Base-by-base conservation (phyloP, 2,113 vertebrate species). In the Brachypodius melanocephalos region DNA sequence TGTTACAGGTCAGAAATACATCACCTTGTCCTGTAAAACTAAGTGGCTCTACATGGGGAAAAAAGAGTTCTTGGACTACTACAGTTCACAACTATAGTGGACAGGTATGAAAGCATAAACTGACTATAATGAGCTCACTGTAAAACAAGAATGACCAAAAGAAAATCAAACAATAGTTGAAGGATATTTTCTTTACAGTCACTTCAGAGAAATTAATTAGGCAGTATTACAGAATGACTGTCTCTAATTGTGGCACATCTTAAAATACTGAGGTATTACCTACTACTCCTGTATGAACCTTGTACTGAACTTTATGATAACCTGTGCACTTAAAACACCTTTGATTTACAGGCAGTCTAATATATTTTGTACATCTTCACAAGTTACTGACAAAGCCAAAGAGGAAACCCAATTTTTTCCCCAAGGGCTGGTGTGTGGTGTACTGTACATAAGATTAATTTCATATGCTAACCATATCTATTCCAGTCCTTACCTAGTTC, bases 1-100 rank as follows among this genome's bases (percentile, higher is more conserved):
- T 84, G 88, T 96, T 96, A 94, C 75, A 62, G 92, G 93, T 96
- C 94, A 93, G 72, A 96, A 95, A 96, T 55, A 4, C 14, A 79
- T 89, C 92, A 96, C 92, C 73, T 92, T 94, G 94, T 89, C 90
- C 87, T 96, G 72, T 71, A 88, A 93, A 95, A 96, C 61, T 81
- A 91, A 94, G 48, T 93, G 71, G 87, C 42, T 67, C 48, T 74
- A 91, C 63, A 46, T 1, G 0, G 29, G 28, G 20, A 6, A 36
- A 83, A 87, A 80, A 8, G 24, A 80, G 55, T 86, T 89, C 59
- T 80, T 59, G 15, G 20, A 72, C 51, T 45, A 57, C 73, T 68
- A 79, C 58, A 61, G 17, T 71, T 86, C 66, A 80, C 29, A 79
- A 24, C 42, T 59, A 34, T 4, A 67, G 29, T 10, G 31, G 21